Evolutionary conservation across 2,888 invertebrate genomes (phyloP).

Genomic region (Aphidius colemani): DNA sequence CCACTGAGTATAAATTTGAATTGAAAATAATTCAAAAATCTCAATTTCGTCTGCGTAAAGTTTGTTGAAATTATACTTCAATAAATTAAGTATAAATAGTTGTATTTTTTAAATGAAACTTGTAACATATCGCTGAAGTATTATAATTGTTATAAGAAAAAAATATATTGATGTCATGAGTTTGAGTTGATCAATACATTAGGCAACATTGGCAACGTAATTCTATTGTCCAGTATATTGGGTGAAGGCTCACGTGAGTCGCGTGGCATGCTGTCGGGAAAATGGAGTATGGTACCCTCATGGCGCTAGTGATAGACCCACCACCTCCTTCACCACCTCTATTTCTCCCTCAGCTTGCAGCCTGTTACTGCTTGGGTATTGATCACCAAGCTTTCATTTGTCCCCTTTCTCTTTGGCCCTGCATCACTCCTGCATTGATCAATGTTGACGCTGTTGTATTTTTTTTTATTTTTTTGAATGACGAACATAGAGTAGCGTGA

Average conservation of each 20-base stretch:
- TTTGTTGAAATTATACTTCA: too few relatives aligned
- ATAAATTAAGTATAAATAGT: too few relatives aligned
- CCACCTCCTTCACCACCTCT: too few relatives aligned
- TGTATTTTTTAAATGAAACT: too few relatives aligned
- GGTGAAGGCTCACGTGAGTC: conserved; percentile 48
- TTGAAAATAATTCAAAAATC: too few relatives aligned
- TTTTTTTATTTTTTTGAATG: conserved; percentile 32
- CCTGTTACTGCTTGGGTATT: conserved; percentile 43
- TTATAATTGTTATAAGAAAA: conserved; percentile 5
- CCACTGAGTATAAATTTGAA: too few relatives aligned
- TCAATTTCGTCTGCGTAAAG: too few relatives aligned
- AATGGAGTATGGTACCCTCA: conserved; percentile 31
- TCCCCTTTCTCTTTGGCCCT: not conserved
- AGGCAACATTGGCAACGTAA: conserved; percentile 50
- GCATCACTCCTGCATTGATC: conserved; percentile 37
- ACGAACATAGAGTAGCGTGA: conserved; percentile 26
- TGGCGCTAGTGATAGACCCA: conserved; percentile 23
- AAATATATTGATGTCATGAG: conserved; percentile 13
- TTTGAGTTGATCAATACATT: conserved; percentile 48
- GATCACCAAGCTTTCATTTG: conserved; percentile 36
- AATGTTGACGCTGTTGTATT: conserved; percentile 47
- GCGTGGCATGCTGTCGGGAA: conserved; percentile 44
- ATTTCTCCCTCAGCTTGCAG: conserved; percentile 1
- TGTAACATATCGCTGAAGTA: conserved; percentile 1
- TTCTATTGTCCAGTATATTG: conserved; percentile 54